Conservation (phyloP, 2,797 vertebrate genomes). For the Liparis tanakae region DNA sequence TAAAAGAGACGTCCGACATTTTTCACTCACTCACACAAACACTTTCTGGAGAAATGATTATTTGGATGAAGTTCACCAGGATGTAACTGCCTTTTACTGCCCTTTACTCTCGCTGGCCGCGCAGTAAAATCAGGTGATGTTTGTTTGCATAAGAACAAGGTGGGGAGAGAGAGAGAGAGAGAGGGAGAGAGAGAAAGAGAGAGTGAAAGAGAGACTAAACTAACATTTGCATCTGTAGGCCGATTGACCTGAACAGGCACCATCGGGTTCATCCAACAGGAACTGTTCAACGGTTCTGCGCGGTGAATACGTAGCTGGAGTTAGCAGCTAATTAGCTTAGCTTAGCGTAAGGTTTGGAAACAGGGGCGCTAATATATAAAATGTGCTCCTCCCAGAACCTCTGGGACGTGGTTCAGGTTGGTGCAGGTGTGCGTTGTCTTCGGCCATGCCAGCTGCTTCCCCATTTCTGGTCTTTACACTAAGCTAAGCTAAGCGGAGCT, state of each 20-base stretch:
- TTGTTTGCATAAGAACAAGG: slow-evolving; percentile 39
- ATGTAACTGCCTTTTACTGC: background rate
- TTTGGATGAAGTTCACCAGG: slow-evolving; percentile 36
- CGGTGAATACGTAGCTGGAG: background rate
- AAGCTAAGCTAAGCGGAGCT: background rate
- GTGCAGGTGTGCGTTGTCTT: background rate
- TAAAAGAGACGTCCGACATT: background rate
- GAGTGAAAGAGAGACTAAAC: background rate
- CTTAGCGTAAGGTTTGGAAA: background rate
- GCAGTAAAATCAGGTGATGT: slow-evolving; percentile 2
- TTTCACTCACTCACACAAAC: background rate
- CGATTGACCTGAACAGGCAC: background rate
- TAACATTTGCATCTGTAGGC: slow-evolving; percentile 37
- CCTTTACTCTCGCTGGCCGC: slow-evolving; percentile 9
- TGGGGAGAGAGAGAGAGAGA: background rate
- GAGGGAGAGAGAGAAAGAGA: background rate
- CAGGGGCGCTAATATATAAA: background rate
- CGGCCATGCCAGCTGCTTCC: background rate
- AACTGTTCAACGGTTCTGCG: background rate
- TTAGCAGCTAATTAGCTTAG: background rate
- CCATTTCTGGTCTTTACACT: background rate
- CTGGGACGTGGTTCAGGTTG: background rate
- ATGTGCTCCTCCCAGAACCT: background rate
- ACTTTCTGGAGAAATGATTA: background rate
- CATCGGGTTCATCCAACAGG: background rate